Percentiles rank a stretch among this genome's conserved stretches.
Conservation (phyloP, 2,888 invertebrate genomes). For the Palloptera scutellata region DNA sequence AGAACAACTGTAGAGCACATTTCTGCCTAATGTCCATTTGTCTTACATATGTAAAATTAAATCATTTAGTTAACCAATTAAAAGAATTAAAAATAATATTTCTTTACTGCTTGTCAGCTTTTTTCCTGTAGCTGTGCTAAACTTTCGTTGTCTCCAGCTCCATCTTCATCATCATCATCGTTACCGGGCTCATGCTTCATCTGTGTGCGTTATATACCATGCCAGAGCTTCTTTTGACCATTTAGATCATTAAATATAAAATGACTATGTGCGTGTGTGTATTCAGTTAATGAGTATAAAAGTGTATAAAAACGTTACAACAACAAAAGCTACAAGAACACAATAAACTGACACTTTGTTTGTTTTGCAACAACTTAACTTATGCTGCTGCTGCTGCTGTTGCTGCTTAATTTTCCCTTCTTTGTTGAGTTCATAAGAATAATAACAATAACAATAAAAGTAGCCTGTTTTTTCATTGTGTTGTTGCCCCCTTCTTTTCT, state of each 20-base stretch:
- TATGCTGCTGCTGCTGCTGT: conserved; percentile 6
- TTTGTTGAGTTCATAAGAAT: not conserved
- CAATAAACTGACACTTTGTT: not conserved
- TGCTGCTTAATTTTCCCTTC: not conserved
- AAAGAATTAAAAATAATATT: too few species aligned
- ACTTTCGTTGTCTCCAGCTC: too few species aligned
- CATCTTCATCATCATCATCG: too few species aligned
- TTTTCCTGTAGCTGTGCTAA: too few species aligned
- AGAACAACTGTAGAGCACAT: too few species aligned
- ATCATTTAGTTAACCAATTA: too few species aligned
- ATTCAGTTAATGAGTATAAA: not conserved
- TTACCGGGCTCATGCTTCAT: too few species aligned
- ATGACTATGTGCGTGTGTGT: not conserved
- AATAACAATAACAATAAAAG: not conserved
- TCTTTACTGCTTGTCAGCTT: too few species aligned
- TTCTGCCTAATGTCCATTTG: too few species aligned
- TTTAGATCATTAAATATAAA: not conserved
- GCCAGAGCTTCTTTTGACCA: too few species aligned
- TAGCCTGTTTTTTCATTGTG: not conserved
- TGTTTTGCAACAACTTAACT: not conserved
- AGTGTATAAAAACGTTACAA: not conserved
- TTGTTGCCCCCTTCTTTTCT: not conserved
- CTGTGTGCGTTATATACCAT: too few species aligned
- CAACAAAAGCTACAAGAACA: not conserved
- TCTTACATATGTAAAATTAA: too few species aligned